phyloP scores from a whole-genome alignment of 2,797 vertebrate species.

The Tachyglossus aculeatus region DNA sequence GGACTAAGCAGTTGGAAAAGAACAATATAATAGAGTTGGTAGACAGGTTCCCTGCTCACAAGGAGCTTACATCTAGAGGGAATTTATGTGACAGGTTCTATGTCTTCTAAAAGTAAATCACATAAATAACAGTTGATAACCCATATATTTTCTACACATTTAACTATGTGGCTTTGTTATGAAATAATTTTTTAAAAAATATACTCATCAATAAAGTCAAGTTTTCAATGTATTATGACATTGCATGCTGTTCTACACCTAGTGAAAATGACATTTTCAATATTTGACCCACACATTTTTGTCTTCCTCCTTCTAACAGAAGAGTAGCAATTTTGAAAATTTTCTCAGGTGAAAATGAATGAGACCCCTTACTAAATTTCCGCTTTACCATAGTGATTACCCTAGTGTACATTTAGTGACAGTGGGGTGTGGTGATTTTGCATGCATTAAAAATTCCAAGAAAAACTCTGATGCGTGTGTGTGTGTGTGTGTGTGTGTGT shows the following conservation, averaged over 20 bases:
- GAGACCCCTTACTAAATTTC: too few species aligned
- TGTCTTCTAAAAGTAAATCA: not conserved
- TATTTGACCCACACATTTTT: not conserved
- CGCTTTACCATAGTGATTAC: too few species aligned
- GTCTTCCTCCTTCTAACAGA: not conserved
- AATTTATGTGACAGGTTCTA: not conserved
- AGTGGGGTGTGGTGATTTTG: too few species aligned
- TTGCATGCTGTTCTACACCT: not conserved
- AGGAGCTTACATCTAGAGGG: too few species aligned
- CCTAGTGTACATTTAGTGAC: too few species aligned
- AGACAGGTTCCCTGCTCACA: too few species aligned
- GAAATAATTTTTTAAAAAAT: not conserved
- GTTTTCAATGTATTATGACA: not conserved
- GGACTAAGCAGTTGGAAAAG: too few species aligned
- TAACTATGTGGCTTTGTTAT: not conserved
- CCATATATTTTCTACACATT: not conserved
- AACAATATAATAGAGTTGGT: too few species aligned
- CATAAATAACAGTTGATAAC: not conserved
- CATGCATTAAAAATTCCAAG: too few species aligned
- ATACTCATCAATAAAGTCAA: not conserved
- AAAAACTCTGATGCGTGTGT: too few species aligned
- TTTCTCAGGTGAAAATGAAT: not conserved
- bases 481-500: not conserved
- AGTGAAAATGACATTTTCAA: not conserved
- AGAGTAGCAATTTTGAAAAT: too few species aligned